Percentiles rank a stretch among this genome's conserved stretches.
These are phyloP conservation scores for Entomobrya multifasciata DNA, from an alignment of 2,888 invertebrate genomes.

Conservation along the genomic window DNA sequence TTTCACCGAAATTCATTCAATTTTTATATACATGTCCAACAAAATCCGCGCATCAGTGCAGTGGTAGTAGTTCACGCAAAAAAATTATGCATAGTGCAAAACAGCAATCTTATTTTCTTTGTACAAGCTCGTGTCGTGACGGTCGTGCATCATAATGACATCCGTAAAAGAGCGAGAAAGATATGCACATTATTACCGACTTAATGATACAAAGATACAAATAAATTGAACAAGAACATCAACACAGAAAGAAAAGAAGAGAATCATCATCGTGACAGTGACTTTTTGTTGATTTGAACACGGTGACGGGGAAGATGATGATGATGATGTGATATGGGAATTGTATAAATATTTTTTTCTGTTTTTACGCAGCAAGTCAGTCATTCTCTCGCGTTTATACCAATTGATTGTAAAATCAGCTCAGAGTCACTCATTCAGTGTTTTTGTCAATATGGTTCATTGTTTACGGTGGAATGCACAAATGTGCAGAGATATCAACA, in stretches of 20 bases:
- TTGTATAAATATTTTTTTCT: slow-evolving; percentile 6
- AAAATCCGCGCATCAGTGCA: neutral
- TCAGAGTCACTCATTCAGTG: slow-evolving; percentile 22
- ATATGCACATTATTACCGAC: slow-evolving; percentile 51
- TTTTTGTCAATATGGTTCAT: slow-evolving; percentile 47
- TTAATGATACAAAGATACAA: slow-evolving; percentile 47
- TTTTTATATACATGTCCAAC: neutral
- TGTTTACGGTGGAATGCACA: slow-evolving; percentile 45
- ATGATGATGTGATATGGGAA: slow-evolving; percentile 39
- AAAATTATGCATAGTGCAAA: too few species aligned
- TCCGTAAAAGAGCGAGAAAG: slow-evolving; percentile 44
- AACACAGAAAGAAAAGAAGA: too few species aligned
- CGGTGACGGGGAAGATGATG: too few species aligned
- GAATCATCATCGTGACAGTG: slow-evolving; percentile 39
- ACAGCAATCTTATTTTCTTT: neutral
- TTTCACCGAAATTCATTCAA: slow-evolving; percentile 17
- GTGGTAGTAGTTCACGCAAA: too few species aligned
- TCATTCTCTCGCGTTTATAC: too few species aligned
- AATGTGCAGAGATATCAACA: too few species aligned
- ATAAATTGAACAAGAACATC: too few species aligned
- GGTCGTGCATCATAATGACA: slow-evolving; percentile 73
- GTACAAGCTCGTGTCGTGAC: slow-evolving; percentile 66
- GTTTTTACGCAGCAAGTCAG: too few species aligned
- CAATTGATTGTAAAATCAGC: too few species aligned
- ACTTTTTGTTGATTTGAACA: too few species aligned